Evolutionary conservation across 2,113 vertebrate genomes (phyloP).

Genomic region (Vireo altiloquus): DNA sequence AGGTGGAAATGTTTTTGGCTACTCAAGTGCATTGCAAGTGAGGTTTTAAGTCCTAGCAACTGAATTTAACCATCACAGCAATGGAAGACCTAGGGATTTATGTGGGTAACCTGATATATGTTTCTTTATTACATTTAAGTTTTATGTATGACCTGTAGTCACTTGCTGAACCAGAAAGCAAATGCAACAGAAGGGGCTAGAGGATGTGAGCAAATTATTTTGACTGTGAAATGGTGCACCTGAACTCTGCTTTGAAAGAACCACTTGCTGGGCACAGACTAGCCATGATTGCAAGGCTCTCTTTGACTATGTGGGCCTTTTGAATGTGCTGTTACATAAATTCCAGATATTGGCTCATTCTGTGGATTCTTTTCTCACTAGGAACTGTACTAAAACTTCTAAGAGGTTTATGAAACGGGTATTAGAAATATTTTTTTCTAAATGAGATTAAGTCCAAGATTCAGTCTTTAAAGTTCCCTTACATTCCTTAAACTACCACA

Average conservation of each 20-base stretch:
- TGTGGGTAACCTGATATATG: neutral
- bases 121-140: neutral
- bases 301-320: neutral
- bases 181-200: neutral
- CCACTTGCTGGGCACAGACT: neutral
- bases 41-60: neutral
- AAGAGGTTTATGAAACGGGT: conserved; percentile 4
- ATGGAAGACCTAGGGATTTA: neutral
- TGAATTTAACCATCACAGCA: neutral
- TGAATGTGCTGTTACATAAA: conserved; percentile 8
- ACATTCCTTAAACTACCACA: neutral
- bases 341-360: neutral
- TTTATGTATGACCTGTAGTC: neutral
- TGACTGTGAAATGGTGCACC: neutral
- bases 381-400: conserved; percentile 1
- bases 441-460: neutral
- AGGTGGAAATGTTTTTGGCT: neutral
- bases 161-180: neutral
- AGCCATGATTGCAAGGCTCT: neutral
- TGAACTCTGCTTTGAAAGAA: neutral
- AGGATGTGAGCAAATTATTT: neutral
- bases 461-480: neutral
- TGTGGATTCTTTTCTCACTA: neutral
- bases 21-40: neutral
- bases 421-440: conserved; percentile 9